Base-by-base conservation (phyloP, 2,888 invertebrate genomes). In the Suillia variegata region DNA sequence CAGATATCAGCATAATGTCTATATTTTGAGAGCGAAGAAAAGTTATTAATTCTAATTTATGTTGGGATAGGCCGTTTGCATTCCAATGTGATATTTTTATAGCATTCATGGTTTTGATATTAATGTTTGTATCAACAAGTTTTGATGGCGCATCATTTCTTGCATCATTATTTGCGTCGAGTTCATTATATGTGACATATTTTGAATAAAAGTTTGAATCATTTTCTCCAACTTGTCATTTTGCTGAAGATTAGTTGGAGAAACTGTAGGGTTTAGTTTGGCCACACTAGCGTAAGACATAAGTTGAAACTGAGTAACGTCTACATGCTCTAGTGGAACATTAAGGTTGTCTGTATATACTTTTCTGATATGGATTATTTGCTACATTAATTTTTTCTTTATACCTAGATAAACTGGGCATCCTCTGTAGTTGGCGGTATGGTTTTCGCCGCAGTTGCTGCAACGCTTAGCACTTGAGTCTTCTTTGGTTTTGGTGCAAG, bases 141-240 rank as follows among this genome's bases (percentile, higher is more conserved):
- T 31, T 31, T 31, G 31, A 12, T 31, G 6, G 6, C 31, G 62
- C 22, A 10, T 17, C 26, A 31, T 31, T 21, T 13, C 34, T 38
- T 55, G 38, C 61, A 63, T 52, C 51, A 59, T n/a, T 21, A 24
- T 50, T 55, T 45, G 15, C 51, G 59, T 34, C 59, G 38, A 10
- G 21, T 1, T 31, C 42, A 20, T 42, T 49, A 59, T 38, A 56
- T 31, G 34, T 17, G 31, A 8, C 56, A 48, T 59, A 54, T 48
- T 59, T 53, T 20, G 60, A 52, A 1, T 62, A 55, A 42, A 56
- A 62, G 24, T 62, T 57, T 22, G 57, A 45, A 13, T 59, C 54
- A 18, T 57, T 31, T 31, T 31, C 12, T 31, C 31, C 6, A 31
- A 12, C 12, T 6, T 31, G 12, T 12, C 12, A 31, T 31, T 31